Evolutionary conservation across 2,113 vertebrate species (phyloP).

Genomic region (Hemiprocne comata): DNA sequence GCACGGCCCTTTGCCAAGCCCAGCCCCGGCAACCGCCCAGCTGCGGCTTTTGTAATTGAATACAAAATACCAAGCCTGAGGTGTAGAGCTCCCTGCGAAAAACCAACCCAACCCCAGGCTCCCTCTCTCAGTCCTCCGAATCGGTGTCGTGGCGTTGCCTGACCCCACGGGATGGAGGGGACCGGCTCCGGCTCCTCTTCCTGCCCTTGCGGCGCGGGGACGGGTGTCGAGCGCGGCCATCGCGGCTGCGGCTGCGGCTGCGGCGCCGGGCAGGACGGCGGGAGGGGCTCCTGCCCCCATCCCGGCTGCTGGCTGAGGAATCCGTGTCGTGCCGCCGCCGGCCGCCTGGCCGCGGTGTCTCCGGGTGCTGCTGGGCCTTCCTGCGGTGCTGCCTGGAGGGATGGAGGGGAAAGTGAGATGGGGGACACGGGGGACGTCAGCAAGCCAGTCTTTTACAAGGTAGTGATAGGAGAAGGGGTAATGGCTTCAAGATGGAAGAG

Average conservation of each 20-base stretch:
- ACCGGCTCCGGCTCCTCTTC: constrained; percentile 44
- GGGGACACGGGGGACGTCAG: fast-evolving
- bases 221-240: constrained; percentile 2
- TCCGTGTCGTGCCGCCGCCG: constrained; percentile 56
- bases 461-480: too few species aligned
- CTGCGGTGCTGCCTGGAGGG: constrained; percentile 61
- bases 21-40: background rate
- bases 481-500: too few species aligned
- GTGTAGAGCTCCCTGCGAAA: too few species aligned
- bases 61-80: constrained; percentile 7
- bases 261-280: background rate
- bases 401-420: background rate
- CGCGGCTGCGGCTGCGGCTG: background rate
- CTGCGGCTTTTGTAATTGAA: background rate
- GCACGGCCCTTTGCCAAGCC: background rate
- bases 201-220: background rate
- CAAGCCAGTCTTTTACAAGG: too few species aligned
- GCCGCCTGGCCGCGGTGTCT: background rate
- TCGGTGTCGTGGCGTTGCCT: constrained; percentile 80
- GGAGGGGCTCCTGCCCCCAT: constrained; percentile 26
- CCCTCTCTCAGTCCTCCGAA: background rate
- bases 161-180: constrained; percentile 56
- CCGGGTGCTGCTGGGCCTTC: constrained; percentile 6
- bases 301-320: constrained; percentile 55
- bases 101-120: fast-evolving